phyloP scores from a whole-genome alignment of 2,113 vertebrate species.

The Camelus bactrianus region DNA sequence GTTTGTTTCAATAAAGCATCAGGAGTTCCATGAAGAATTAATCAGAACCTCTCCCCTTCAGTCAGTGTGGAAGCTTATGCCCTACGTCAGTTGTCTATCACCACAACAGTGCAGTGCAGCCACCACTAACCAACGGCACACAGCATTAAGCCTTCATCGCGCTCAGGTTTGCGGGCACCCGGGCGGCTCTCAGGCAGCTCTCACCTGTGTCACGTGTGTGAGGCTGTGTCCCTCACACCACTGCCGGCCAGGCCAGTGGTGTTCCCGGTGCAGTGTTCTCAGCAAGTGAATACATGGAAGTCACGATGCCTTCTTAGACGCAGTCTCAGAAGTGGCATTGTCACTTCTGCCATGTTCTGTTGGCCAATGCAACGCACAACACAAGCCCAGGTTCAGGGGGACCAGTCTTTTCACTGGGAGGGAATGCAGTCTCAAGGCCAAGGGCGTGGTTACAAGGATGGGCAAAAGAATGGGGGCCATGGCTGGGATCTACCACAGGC shows the following conservation, averaged over 20 bases:
- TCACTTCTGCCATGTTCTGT: background rate
- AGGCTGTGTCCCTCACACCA: background rate
- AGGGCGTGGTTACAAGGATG: background rate
- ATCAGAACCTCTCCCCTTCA: background rate
- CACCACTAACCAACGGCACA: too few species aligned
- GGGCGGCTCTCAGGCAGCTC: background rate
- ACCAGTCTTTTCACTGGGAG: background rate
- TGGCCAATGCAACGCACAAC: background rate
- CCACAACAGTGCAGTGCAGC: background rate
- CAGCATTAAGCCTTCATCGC: background rate
- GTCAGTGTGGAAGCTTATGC: background rate
- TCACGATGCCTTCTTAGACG: background rate
- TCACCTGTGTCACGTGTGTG: background rate
- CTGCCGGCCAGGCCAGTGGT: background rate
- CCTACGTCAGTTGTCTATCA: background rate
- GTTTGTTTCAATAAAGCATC: constrained; percentile 45
- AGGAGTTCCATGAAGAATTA: background rate
- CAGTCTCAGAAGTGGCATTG: background rate
- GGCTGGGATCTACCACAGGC: background rate
- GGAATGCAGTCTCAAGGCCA: background rate
- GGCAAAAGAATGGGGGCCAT: background rate
- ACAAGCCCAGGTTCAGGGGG: background rate
- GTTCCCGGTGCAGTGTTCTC: background rate
- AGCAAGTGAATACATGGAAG: background rate
- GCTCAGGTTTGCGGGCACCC: background rate